These are phyloP conservation scores for Gallinago paraguaiae DNA, from an alignment of 2,113 vertebrate species.

Conservation along the genomic window DNA sequence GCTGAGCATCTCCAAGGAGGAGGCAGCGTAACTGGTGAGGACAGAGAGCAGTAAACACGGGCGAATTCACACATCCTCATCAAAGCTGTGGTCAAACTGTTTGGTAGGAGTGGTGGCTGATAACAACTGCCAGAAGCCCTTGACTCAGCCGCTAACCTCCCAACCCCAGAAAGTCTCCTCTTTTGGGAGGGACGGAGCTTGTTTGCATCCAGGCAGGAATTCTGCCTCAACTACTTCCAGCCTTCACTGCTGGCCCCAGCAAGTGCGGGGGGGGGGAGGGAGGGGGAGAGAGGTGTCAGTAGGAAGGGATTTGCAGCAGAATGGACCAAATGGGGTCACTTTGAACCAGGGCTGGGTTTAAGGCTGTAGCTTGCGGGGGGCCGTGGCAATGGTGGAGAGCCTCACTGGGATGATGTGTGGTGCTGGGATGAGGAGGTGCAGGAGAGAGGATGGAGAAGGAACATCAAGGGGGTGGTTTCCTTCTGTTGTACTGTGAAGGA, in stretches of 20 bases:
- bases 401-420: neutral
- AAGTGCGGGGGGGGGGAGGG: neutral
- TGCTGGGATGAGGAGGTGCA: neutral
- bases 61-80: neutral
- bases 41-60: neutral
- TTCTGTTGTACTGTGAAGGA: neutral
- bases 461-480: neutral
- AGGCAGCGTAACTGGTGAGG: neutral
- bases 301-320: neutral
- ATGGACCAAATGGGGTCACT: neutral
- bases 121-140: conserved; percentile 31
- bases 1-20: neutral
- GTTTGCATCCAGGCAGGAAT: conserved; percentile 1
- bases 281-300: no score
- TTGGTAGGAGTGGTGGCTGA: neutral
- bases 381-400: neutral
- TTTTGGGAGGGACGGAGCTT: neutral
- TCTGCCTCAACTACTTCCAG: neutral
- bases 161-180: neutral
- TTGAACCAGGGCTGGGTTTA: neutral
- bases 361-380: neutral
- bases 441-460: neutral
- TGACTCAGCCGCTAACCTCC: neutral
- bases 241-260: neutral
- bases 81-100: neutral